Conservation (phyloP, 2,888 invertebrate genomes). For the Trissoscelio sp. region DNA sequence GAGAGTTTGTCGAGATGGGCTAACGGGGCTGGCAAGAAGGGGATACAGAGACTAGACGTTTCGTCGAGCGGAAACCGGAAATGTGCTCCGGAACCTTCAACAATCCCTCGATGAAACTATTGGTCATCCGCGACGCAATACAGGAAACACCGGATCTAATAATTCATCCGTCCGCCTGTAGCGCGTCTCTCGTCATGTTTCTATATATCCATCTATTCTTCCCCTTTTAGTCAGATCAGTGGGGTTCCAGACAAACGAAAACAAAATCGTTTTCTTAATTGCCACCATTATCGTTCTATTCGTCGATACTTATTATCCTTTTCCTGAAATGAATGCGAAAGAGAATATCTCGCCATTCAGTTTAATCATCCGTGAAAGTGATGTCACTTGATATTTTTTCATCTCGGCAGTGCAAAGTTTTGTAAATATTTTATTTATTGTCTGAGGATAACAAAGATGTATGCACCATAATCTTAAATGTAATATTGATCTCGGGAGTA, state of each 20-base stretch:
- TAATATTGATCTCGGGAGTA: constrained; percentile 44
- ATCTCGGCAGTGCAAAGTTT: neutral
- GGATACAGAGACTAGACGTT: constrained; percentile 75
- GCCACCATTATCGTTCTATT: constrained; percentile 15
- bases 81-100: constrained; percentile 84
- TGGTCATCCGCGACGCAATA: constrained; percentile 83
- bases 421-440: constrained; percentile 9
- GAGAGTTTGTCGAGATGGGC: constrained; percentile 72
- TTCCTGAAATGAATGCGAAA: constrained; percentile 11
- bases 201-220: constrained; percentile 34
- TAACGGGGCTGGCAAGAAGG: constrained; percentile 69
- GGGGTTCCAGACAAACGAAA: constrained; percentile 21
- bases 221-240: neutral
- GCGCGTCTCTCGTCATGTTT: constrained; percentile 70
- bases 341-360: neutral
- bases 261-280: constrained; percentile 39
- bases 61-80: constrained; percentile 83
- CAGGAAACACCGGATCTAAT: constrained; percentile 83
- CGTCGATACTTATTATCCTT: neutral
- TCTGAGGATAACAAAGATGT: constrained; percentile 11
- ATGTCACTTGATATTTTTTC: neutral
- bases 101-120: constrained; percentile 84
- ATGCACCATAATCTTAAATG: constrained; percentile 22
- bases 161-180: constrained; percentile 81
- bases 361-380: constrained; percentile 28